phyloP scores from a whole-genome alignment of 30 jellyfish, hydroid and myxozoan genomes.

The Thelohanellus kitauei region DNA sequence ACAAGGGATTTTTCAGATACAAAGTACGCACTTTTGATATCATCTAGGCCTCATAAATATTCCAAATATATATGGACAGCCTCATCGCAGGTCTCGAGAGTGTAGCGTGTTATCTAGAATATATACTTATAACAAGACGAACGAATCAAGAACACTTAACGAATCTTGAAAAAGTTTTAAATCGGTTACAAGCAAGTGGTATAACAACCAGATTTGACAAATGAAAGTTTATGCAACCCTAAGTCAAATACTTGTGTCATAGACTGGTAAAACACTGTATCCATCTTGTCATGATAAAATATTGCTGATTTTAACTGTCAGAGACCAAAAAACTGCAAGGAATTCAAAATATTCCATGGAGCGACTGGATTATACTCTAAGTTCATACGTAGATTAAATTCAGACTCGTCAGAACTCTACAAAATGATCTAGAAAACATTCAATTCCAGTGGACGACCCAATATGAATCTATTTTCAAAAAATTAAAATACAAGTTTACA shows the following conservation, averaged over 20 bases:
- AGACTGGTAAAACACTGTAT: conserved; percentile 1
- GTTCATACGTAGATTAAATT: neutral
- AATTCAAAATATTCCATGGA: no score
- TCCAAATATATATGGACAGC: conserved; percentile 14
- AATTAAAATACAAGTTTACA: conserved; percentile 4
- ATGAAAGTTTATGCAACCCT: no score
- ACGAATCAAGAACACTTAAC: conserved; percentile 5
- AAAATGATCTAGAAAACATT: conserved; percentile 4
- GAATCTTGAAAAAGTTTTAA: conserved; percentile 4
- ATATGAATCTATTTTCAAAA: neutral
- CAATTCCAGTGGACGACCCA: conserved; percentile 3
- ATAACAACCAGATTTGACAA: conserved; percentile 7
- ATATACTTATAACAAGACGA: conserved; percentile 3
- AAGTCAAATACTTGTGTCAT: conserved; percentile 4
- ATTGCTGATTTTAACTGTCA: conserved; percentile 4
- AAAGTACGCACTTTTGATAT: no score
- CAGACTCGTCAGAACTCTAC: neutral
- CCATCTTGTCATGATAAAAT: conserved; percentile 9
- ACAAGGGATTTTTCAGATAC: no score
- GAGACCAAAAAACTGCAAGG: no score
- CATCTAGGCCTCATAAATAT: conserved; percentile 15
- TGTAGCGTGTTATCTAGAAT: no score
- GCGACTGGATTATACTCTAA: no score
- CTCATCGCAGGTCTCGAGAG: conserved; percentile 12
- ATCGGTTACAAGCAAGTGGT: conserved; percentile 4